Evolutionary conservation across 2,888 invertebrate species (phyloP), one percentile per base, ranked within the genome.

Genomic region (Macrosoma leucophasiata): DNA sequence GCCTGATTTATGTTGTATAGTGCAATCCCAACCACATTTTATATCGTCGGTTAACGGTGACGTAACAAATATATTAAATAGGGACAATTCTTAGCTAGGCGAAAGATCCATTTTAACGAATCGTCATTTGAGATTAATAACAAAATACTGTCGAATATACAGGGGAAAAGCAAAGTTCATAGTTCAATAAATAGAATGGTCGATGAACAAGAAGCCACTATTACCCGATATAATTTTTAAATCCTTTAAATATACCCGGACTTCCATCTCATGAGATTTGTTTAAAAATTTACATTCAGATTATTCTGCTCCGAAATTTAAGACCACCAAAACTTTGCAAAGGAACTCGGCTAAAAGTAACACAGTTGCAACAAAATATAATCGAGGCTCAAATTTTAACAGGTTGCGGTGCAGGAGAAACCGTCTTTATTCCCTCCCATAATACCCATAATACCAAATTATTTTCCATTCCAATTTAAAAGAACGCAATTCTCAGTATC

Each of bases 221-320:
- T 26, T 47, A 50, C 29, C 41, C 50, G 10, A 31, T 46, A 29
- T 45, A 46, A 33, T 52, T 50, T 45, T 41, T 45, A 32, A 42
- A 42, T 26, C 47, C 48, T 35, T 41, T 48, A 22, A 45, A 30
- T 33, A 26, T 33, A 11, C 29, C 46, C 19, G 45, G 50, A 20
- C 42, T 52, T 14, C 46, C 48, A 10, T 32, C 39, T 25, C 45
- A 48, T 20, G n/a, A 26, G 22, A 35, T 40, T 23, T 21, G 4
- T 18, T 28, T 42, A 20, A 43, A 41, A 38, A 29, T 45, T 29
- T 23, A 30, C 19, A 9, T 7, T 19, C 3, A 9, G 9, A 21
- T 21, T 9, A 21, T 21, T 7, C 7, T 21, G n/a, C 19, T 28
- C 3, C 19, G 28, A 12, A 28, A 28, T 28, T 6, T 19, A 13